Conservation (phyloP, 2,113 vertebrate species). For the Rattus rattus region DNA sequence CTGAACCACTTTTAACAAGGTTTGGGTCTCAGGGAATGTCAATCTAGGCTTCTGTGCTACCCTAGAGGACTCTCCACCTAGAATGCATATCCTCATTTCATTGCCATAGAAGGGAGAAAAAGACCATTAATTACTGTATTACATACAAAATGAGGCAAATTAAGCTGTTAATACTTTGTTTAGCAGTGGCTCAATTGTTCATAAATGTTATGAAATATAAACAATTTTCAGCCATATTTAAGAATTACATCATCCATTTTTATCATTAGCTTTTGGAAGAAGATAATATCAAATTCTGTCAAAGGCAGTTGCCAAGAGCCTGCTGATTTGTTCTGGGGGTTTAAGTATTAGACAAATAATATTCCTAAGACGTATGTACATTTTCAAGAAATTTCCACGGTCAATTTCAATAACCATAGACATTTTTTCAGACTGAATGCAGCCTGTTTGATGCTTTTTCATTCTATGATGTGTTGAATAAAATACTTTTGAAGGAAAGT, state of each 20-base stretch:
- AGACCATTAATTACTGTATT: conserved; percentile 82
- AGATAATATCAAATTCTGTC: conserved; percentile 41
- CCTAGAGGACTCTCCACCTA: conserved; percentile 80
- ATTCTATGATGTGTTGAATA: not conserved
- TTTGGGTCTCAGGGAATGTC: conserved; percentile 88
- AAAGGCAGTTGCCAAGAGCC: conserved; percentile 54
- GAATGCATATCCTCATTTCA: conserved; percentile 85
- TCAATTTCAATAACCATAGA: conserved; percentile 22
- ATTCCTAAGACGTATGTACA: not conserved
- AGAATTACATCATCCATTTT: conserved; percentile 60
- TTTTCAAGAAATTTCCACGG: not conserved
- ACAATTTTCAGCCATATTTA: conserved; percentile 74
- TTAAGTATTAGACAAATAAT: conserved; percentile 36
- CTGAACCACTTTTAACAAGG: conserved; percentile 89
- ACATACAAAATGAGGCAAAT: conserved; percentile 80
- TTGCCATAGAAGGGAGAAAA: conserved; percentile 75
- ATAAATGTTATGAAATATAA: conserved; percentile 74
- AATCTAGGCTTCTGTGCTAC: conserved; percentile 80
- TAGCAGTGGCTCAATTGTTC: conserved; percentile 78
- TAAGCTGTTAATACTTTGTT: conserved; percentile 77
- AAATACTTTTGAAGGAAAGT: not conserved
- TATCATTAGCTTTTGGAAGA: conserved; percentile 49
- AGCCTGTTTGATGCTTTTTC: not conserved
- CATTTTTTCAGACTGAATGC: not conserved
- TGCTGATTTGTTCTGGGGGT: not conserved